Conservation (phyloP, 1,140 invertebrate species). For the Muscidifurax raptorellus region DNA sequence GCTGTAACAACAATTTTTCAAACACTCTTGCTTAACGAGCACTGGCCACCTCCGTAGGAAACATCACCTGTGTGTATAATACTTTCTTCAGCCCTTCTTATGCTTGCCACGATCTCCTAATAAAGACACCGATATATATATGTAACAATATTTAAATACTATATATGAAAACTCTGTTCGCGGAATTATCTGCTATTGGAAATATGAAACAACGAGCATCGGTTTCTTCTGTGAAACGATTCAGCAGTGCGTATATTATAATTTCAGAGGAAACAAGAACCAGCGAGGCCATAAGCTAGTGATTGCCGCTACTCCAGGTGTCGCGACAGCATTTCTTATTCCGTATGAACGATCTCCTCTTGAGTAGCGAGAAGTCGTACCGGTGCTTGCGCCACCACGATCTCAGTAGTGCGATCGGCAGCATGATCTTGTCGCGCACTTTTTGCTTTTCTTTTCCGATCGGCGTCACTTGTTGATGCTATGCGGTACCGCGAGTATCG, state of each 20-base stretch:
- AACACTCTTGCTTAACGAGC: neutral
- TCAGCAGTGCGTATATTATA: neutral
- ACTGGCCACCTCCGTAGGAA: neutral
- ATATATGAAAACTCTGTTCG: neutral
- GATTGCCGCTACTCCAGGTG: neutral
- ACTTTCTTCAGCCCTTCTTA: neutral
- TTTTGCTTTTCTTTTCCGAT: neutral
- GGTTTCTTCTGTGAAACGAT: no score
- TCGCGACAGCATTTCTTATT: neutral
- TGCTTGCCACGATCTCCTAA: neutral
- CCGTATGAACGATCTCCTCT: neutral
- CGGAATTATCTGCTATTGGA: neutral
- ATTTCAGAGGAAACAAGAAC: neutral
- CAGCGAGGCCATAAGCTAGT: neutral
- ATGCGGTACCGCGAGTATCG: no score
- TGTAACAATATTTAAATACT: constrained; percentile 5
- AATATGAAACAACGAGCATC: no score
- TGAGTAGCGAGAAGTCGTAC: neutral
- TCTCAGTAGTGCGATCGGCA: neutral
- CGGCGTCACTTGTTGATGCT: neutral
- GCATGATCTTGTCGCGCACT: neutral
- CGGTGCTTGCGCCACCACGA: neutral
- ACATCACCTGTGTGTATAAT: neutral
- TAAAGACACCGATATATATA: neutral
- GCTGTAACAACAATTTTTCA: neutral